These are phyloP conservation scores for Orcinus orca DNA, from an alignment of 2,113 vertebrate species.

Conservation along the genomic window DNA sequence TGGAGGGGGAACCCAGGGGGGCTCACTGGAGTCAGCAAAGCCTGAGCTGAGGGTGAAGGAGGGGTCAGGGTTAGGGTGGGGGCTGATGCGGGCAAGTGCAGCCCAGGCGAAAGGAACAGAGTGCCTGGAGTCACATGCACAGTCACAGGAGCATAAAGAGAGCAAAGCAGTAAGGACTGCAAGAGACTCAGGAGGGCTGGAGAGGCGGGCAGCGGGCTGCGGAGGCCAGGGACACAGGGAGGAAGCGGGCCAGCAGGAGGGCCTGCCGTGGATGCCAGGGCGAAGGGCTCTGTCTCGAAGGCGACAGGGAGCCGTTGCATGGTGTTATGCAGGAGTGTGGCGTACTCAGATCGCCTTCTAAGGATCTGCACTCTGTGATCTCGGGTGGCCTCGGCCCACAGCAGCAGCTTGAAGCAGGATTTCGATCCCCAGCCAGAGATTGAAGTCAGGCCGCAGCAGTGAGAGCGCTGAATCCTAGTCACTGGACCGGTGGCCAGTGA, in stretches of 20 bases:
- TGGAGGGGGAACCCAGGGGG: background rate
- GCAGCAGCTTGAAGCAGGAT: too few relatives aligned
- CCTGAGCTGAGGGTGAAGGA: too few relatives aligned
- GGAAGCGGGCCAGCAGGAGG: background rate
- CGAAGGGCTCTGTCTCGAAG: background rate
- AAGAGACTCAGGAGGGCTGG: background rate
- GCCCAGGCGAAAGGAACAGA: background rate
- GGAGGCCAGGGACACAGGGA: background rate
- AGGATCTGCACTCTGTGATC: background rate
- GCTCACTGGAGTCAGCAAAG: background rate
- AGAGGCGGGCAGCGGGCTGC: fast-evolving
- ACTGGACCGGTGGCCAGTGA: too few relatives aligned
- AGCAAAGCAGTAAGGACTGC: fast-evolving
- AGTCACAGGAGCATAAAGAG: background rate
- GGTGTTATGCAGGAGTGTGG: background rate
- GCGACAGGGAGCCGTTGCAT: background rate
- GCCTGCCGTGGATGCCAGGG: background rate
- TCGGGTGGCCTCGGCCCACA: too few relatives aligned
- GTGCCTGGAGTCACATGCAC: background rate
- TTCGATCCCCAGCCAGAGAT: too few relatives aligned
- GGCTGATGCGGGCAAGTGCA: background rate
- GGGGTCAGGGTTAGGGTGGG: background rate
- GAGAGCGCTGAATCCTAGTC: too few relatives aligned
- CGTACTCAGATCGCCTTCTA: background rate
- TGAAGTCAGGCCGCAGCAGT: too few relatives aligned